These are phyloP conservation scores for Sinohyriopsis cumingii DNA, from an alignment of 2,888 invertebrate genomes.

Conservation along the genomic window DNA sequence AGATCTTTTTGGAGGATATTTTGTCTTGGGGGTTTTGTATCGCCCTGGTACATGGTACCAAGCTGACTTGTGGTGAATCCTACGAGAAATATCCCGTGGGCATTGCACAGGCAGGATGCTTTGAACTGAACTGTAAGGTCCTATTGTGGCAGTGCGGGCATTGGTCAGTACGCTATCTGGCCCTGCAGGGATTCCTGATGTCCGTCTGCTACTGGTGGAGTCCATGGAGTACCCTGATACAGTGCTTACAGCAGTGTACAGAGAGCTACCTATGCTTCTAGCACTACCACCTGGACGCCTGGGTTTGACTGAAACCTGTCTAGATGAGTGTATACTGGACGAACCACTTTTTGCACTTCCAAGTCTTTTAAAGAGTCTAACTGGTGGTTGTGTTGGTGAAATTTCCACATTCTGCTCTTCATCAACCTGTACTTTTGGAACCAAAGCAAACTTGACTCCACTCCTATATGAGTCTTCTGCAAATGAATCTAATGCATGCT, in stretches of 20 bases:
- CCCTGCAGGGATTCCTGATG: slow-evolving; percentile 44
- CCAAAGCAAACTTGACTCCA: slow-evolving; percentile 8
- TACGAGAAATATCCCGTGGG: slow-evolving; percentile 40
- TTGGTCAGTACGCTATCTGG: slow-evolving; percentile 51
- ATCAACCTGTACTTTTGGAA: slow-evolving; percentile 1
- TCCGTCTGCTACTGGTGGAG: slow-evolving; percentile 40
- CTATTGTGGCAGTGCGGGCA: slow-evolving; percentile 46
- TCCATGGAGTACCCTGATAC: slow-evolving; percentile 25
- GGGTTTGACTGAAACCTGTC: slow-evolving; percentile 10
- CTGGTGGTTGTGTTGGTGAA: slow-evolving; percentile 15
- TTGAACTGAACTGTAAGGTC: slow-evolving; percentile 56
- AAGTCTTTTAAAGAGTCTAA: slow-evolving; percentile 28
- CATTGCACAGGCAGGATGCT: slow-evolving; percentile 52
- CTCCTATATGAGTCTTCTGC: not conserved
- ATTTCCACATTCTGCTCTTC: slow-evolving; percentile 4
- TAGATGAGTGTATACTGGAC: slow-evolving; percentile 3
- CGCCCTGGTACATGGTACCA: slow-evolving; percentile 69
- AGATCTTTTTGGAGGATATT: slow-evolving; percentile 51
- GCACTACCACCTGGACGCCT: slow-evolving; percentile 40
- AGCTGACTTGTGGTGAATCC: slow-evolving; percentile 59
- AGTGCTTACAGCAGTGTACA: slow-evolving; percentile 33
- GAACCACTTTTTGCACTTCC: slow-evolving; percentile 27
- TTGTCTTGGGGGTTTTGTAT: slow-evolving; percentile 52
- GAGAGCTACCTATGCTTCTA: slow-evolving; percentile 44
- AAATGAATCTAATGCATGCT: slow-evolving; percentile 11